phyloP scores from a whole-genome alignment of 30 jellyfish, hydroid and myxozoan genomes.

The Chrysaora quinquecirrha region DNA sequence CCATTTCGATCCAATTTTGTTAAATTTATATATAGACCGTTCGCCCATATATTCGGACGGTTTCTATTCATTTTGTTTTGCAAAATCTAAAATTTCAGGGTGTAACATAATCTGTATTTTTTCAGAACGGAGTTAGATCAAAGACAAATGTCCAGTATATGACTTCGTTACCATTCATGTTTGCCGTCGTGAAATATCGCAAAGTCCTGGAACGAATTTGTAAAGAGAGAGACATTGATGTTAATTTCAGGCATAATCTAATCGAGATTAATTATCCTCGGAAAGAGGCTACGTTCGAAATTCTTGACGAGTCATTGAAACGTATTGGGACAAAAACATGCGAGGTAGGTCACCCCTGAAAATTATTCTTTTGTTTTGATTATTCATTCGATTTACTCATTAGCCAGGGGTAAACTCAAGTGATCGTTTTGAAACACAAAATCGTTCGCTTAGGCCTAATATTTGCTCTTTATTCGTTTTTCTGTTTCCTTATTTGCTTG shows the following conservation, averaged over 20 bases:
- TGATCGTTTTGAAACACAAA: too few relatives aligned
- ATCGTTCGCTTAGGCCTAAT: too few relatives aligned
- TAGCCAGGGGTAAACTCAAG: too few relatives aligned
- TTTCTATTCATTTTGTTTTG: too few relatives aligned
- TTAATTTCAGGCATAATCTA: constrained; percentile 64
- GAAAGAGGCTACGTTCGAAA: constrained; percentile 77
- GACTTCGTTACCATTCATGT: constrained; percentile 82
- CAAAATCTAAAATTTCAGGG: too few relatives aligned
- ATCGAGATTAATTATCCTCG: constrained; percentile 63
- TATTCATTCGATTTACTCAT: too few relatives aligned
- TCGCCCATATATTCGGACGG: too few relatives aligned
- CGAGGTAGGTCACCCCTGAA: constrained; percentile 77
- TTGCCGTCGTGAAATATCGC: constrained; percentile 84
- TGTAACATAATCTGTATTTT: not conserved
- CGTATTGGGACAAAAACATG: constrained; percentile 63
- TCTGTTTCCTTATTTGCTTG: too few relatives aligned
- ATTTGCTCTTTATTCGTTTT: too few relatives aligned
- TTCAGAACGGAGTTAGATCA: constrained; percentile 81
- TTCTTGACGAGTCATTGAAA: constrained; percentile 60
- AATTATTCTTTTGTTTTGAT: too few relatives aligned
- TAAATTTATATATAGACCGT: too few relatives aligned
- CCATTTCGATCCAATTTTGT: too few relatives aligned
- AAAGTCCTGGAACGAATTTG: constrained; percentile 71
- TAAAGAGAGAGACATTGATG: constrained; percentile 70
- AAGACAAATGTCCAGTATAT: constrained; percentile 64